Conservation (phyloP, 2,797 vertebrate species). For the Propithecus perrieri region DNA sequence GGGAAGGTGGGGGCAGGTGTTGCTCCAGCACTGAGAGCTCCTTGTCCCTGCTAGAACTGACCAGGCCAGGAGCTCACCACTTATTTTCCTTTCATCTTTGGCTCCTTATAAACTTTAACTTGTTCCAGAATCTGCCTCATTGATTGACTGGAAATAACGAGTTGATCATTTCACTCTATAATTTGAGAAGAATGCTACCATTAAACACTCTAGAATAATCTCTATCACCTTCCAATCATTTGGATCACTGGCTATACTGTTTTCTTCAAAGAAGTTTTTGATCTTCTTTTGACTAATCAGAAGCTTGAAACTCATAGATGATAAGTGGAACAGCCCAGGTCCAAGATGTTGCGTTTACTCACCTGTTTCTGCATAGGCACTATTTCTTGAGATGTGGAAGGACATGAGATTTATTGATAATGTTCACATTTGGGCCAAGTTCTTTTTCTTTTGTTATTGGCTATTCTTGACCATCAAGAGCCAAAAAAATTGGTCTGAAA, state of each 20-base stretch:
- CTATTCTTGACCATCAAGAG: neutral
- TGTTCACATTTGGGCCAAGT: neutral
- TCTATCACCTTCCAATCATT: conserved; percentile 27
- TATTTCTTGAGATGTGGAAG: neutral
- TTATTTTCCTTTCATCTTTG: conserved; percentile 50
- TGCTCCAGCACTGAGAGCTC: accelerated
- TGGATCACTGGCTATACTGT: neutral
- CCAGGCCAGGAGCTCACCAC: neutral
- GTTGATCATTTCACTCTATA: conserved; percentile 58
- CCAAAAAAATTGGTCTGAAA: neutral
- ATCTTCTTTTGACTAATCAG: conserved; percentile 32
- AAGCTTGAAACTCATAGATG: neutral
- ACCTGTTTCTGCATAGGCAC: neutral
- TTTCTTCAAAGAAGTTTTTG: conserved; percentile 63
- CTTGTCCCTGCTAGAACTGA: neutral
- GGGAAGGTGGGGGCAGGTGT: accelerated
- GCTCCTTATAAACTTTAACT: conserved; percentile 62
- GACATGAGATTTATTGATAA: neutral
- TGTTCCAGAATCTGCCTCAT: conserved; percentile 61
- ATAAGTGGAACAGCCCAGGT: neutral
- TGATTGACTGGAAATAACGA: conserved; percentile 70
- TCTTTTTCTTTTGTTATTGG: neutral
- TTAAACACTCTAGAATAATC: conserved; percentile 47
- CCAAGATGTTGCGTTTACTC: neutral
- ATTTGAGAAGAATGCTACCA: conserved; percentile 38